Evolutionary conservation across 2,797 vertebrate genomes (phyloP), one percentile per base, ranked within the genome.

Genomic region (Petrocephalus sullivani): DNA sequence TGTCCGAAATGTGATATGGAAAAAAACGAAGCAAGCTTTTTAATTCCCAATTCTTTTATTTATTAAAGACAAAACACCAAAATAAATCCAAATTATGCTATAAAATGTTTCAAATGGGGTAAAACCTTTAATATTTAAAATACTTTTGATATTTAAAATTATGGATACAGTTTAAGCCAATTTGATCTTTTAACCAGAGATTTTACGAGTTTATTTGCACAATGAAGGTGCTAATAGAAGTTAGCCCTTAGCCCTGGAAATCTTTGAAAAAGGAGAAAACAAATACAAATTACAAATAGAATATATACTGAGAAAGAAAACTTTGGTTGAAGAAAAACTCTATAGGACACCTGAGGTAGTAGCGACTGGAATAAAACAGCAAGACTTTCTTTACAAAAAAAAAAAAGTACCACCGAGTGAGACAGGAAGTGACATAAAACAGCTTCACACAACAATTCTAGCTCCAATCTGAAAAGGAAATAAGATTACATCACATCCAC

Each of bases 261-360:
- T 93, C 96, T 96, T 97, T 97, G 89, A 83, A 90, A 88, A 67
- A 89, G 89, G 78, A 93, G 82, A 90, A 61, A 88, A 75, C 71
- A 78, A 78, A 46, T 78, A 78, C 71, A 78, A 78, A 78, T 78
- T 78, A 78, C 95, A 96, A 95, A 95, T 95, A 96, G 95, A 94
- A 96, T 96, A 96, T 96, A 96, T 94, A 95, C 95, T 93, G 95
- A 96, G 96, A 96, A 96, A 96, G 95, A 96, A 96, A 97, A 96
- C 97, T 97, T 97, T 97, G 97, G 97, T 97, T 97, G 96, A 97
- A 96, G 96, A 96, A 96, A 86, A 96, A 95, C 88, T 96, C 96
- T 97, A 97, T 96, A 96, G 96, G 96, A 96, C 96, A 97, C 96
- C 96, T 97, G 97, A 97, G 97, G 97, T 97, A 97, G 97, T 96